Conservation (phyloP, 2,888 invertebrate genomes). For the Hymenopus coronatus region DNA sequence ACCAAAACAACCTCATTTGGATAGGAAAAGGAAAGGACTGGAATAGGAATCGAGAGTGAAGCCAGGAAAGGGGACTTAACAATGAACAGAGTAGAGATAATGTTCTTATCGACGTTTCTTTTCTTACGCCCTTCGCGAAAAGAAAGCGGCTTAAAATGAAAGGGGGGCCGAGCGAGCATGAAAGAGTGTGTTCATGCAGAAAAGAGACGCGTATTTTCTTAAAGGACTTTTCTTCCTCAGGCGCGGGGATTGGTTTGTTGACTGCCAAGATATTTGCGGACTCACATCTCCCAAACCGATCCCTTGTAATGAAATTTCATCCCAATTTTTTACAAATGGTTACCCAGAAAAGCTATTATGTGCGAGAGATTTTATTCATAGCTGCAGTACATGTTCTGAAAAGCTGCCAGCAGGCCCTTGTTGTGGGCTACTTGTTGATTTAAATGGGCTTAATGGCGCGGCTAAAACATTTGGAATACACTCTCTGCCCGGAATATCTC, state of each 20-base stretch:
- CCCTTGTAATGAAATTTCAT: not conserved
- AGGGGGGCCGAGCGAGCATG: not conserved
- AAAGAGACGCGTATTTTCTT: not conserved
- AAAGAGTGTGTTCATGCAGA: not conserved
- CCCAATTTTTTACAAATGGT: not conserved
- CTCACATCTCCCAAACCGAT: not conserved
- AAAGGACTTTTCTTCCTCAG: not conserved
- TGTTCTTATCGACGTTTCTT: not conserved
- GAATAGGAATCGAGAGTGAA: not conserved
- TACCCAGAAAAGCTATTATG: not conserved
- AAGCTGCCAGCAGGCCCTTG: not conserved
- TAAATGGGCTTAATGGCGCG: not conserved
- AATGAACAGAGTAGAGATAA: not conserved
- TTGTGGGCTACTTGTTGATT: constrained; percentile 8
- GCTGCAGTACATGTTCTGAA: not conserved
- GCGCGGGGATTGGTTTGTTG: not conserved
- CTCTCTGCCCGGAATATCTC: too few relatives aligned
- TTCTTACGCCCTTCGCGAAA: not conserved
- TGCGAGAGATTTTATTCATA: not conserved
- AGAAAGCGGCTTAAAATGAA: not conserved
- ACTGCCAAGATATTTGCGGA: not conserved
- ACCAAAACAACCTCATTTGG: constrained; percentile 8
- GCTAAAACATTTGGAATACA: too few relatives aligned
- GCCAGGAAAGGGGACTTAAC: not conserved
- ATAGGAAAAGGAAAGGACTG: not conserved